Evolutionary conservation across 2,113 vertebrate species (phyloP).

Genomic region (Bufo bufo): DNA sequence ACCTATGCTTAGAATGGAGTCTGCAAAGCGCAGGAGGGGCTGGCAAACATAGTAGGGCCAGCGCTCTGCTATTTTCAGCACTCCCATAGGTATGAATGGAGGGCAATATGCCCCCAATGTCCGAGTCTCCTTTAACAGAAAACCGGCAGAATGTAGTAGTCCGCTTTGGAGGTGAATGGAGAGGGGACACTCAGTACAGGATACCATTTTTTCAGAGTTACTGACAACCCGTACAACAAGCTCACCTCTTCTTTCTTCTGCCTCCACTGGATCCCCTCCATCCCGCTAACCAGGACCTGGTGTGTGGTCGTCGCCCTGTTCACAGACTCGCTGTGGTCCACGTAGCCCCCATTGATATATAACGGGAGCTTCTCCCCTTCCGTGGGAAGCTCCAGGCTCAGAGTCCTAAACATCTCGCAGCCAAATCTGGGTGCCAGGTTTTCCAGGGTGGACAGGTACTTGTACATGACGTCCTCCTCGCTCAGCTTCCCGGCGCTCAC

Average conservation of each 20-base stretch:
- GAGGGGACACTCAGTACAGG: too few relatives aligned
- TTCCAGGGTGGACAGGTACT: conserved; percentile 89
- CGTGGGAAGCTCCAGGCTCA: conserved; percentile 65
- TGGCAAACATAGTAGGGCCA: too few relatives aligned
- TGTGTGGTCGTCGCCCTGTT: conserved; percentile 64
- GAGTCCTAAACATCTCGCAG: conserved; percentile 70
- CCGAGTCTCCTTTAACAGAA: too few relatives aligned
- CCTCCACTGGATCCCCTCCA: conserved; percentile 82
- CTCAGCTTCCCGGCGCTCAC: conserved; percentile 71
- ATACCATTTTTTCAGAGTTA: not conserved
- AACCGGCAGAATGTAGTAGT: too few relatives aligned
- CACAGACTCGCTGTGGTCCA: not conserved
- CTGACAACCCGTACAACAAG: too few relatives aligned
- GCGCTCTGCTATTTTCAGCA: too few relatives aligned
- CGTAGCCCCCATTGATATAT: conserved; percentile 57
- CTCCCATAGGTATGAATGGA: too few relatives aligned
- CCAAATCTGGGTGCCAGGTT: conserved; percentile 79
- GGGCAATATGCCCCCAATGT: too few relatives aligned
- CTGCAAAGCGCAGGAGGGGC: too few relatives aligned
- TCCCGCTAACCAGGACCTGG: conserved; percentile 80
- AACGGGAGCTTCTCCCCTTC: conserved; percentile 68
- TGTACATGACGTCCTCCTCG: conserved; percentile 82
- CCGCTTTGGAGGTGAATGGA: too few relatives aligned
- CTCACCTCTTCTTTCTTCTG: conserved; percentile 9
- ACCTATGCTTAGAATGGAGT: too few relatives aligned